Conservation (phyloP, 1,140 invertebrate species). For the Olivierus martensii region DNA sequence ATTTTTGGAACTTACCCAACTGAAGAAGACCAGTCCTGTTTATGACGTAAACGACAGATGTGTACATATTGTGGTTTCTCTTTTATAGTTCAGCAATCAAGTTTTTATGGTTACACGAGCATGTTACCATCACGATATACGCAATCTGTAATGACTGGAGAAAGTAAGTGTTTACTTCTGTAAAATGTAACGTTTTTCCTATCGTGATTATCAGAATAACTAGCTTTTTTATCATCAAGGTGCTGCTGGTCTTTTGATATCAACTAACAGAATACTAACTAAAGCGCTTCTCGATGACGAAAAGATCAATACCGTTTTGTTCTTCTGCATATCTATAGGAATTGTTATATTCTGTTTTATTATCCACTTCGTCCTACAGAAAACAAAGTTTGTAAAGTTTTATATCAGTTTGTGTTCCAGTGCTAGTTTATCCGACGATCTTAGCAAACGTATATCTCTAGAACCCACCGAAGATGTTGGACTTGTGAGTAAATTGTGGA, state of each 20-base stretch:
- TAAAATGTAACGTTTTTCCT: too few relatives aligned
- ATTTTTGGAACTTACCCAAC: too few relatives aligned
- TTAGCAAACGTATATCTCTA: slow-evolving; percentile 48
- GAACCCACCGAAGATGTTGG: slow-evolving; percentile 65
- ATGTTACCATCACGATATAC: slow-evolving; percentile 79
- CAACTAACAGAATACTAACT: slow-evolving; percentile 63
- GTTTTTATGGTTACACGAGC: slow-evolving; percentile 85
- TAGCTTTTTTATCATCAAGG: slow-evolving; percentile 36
- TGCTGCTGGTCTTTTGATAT: slow-evolving; percentile 71
- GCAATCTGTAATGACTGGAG: slow-evolving; percentile 84
- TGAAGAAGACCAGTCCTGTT: not conserved
- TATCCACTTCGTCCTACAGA: slow-evolving; percentile 55
- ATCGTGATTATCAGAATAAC: too few relatives aligned
- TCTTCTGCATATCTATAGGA: slow-evolving; percentile 61
- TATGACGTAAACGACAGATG: too few relatives aligned
- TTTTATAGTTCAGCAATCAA: slow-evolving; percentile 67
- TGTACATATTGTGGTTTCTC: too few relatives aligned
- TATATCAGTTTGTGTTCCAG: slow-evolving; percentile 53
- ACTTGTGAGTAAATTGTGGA: slow-evolving; percentile 39
- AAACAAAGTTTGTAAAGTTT: slow-evolving; percentile 66
- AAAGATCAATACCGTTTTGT: slow-evolving; percentile 63
- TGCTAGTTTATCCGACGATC: slow-evolving; percentile 8
- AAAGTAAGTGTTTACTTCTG: slow-evolving; percentile 54
- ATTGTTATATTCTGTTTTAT: slow-evolving; percentile 57
- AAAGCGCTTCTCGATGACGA: slow-evolving; percentile 58